Evolutionary conservation across 2,113 vertebrate species (phyloP).

Genomic region (Psammodynastes pulverulentus): DNA sequence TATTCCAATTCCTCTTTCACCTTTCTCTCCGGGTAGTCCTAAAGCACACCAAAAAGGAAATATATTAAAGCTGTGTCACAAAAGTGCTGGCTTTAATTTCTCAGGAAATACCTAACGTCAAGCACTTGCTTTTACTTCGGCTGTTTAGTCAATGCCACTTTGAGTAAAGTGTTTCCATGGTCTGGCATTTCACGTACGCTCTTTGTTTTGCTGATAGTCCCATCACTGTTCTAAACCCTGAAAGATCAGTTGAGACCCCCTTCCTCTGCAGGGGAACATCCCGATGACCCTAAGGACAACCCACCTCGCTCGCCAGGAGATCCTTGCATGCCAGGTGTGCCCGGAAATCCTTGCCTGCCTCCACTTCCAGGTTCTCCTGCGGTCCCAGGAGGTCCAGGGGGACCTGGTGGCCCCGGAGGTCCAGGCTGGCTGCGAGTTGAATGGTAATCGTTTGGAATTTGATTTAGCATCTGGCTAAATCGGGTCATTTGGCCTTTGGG

Average conservation of each 20-base stretch:
- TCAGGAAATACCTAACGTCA: conserved; percentile 16
- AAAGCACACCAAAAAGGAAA: conserved; percentile 22
- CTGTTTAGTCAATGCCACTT: conserved; percentile 25
- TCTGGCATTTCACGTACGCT: background rate
- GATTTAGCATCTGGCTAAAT: conserved; percentile 91
- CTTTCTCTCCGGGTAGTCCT: conserved; percentile 91
- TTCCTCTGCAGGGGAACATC: background rate
- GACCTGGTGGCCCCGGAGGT: conserved; percentile 83
- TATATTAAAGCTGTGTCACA: conserved; percentile 6
- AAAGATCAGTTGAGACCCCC: background rate
- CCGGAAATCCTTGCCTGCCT: conserved; percentile 89
- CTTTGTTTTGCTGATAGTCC: background rate
- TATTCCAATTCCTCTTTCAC: conserved; percentile 85
- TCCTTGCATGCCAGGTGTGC: conserved; percentile 84
- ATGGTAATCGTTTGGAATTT: conserved; percentile 88
- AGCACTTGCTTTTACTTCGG: conserved; percentile 39
- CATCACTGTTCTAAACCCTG: background rate
- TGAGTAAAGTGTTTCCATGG: conserved; percentile 2
- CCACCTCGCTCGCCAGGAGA: conserved; percentile 88
- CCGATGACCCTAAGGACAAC: background rate
- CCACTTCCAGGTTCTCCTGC: conserved; percentile 86
- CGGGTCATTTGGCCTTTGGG: conserved; percentile 87
- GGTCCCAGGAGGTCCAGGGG: conserved; percentile 77
- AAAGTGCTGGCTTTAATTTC: conserved; percentile 29
- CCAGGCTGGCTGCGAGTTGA: conserved; percentile 85